Evolutionary conservation across 2,113 vertebrate species (phyloP).

Genomic region (Gnathonemus echidnorhynchus): DNA sequence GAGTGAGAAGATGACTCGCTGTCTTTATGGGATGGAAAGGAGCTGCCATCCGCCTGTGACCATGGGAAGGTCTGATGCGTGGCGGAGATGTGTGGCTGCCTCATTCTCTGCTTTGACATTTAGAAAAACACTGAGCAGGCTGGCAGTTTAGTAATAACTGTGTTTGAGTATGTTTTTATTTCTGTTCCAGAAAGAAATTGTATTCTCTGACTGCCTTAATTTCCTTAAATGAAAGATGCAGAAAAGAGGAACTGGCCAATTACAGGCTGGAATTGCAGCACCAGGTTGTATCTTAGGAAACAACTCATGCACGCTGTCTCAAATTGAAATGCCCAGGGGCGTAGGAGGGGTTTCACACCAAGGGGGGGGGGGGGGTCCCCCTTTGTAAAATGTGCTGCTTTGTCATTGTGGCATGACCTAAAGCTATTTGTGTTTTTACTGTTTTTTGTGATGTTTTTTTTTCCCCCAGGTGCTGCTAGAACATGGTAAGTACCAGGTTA

Average conservation of each 20-base stretch:
- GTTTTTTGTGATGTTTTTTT: background rate
- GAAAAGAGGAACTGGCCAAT: background rate
- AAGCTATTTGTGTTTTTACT: background rate
- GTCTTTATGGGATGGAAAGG: background rate
- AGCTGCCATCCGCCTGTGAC: background rate
- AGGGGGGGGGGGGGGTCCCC: background rate
- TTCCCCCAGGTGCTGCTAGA: background rate
- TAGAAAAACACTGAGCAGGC: background rate
- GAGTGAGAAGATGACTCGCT: background rate
- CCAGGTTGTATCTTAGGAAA: background rate
- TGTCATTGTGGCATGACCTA: background rate
- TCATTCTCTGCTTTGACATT: slow-evolving; percentile 12
- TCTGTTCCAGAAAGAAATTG: background rate
- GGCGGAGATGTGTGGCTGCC: background rate
- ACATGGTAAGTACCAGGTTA: background rate
- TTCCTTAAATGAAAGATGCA: background rate
- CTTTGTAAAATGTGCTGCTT: background rate
- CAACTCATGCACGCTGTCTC: background rate
- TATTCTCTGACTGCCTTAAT: background rate
- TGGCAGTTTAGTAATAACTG: background rate
- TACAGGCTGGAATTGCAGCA: background rate
- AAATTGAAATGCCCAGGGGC: background rate
- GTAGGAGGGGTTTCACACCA: background rate
- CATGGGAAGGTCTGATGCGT: background rate
- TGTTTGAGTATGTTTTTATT: background rate